Evolutionary conservation across 2,888 invertebrate genomes (phyloP), one percentile per base, ranked within the genome.

Genomic region (Taenaris catops): DNA sequence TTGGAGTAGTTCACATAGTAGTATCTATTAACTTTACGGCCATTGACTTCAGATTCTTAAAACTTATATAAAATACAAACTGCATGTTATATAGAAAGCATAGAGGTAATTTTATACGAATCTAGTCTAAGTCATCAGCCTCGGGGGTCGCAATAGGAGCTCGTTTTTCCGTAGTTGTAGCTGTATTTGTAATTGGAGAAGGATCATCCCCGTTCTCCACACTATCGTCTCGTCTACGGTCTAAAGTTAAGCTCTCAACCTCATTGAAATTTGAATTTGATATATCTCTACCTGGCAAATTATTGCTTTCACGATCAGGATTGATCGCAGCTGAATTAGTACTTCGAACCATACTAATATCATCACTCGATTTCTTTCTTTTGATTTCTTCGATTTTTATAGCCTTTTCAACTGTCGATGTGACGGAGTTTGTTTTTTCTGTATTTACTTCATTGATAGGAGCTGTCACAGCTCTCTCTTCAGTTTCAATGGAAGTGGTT

Each of bases 361-460:
- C 61, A 21, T 48, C 48, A n/a, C 58, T 57, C 7, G 68, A 59
- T 29, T 62, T 55, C 47, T 58, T 71, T 43, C 74, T 67, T 12
- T 58, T 56, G 14, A 84, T 76, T 48, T 80, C 74, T 53, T 80
- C 76, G 45, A 84, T 83, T 43, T 70, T 66, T 1, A 81, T 65
- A 11, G 51, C 55, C 6, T 47, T 49, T 2, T 63, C 51, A 8
- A 51, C 45, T 0, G 29, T 23, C 1, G 41, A 25, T 4, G 37
- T 16, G n/a, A 21, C 25, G 8, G 45, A 41, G 3, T 55, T 34
- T 20, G 57, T 58, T 47, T 71, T 72, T 38, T 67, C 66, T 21
- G 52, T 33, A 33, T 49, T 55, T 11, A 41, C 49, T 32, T 58
- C 55, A 23, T 41, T 46, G 27, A 42, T 35, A 1, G 54, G 37